Conservation (phyloP, 2,888 invertebrate genomes). For the Eudasyphora cyanicolor region DNA sequence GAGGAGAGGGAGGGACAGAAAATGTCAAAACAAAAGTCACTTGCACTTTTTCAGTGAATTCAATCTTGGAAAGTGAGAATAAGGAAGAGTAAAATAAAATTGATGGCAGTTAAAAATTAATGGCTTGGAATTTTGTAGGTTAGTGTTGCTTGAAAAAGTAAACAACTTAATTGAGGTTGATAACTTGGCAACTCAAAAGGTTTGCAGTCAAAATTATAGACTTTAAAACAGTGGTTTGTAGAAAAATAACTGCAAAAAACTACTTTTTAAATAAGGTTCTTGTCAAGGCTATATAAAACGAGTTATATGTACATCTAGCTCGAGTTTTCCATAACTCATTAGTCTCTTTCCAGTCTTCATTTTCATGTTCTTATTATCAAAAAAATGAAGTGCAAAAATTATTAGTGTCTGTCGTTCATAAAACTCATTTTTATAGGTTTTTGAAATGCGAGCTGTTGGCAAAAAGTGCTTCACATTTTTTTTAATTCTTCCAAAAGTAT, state of each 20-base stretch:
- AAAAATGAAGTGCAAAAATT: constrained; percentile 65
- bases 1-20: constrained; percentile 41
- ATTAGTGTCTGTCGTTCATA: constrained; percentile 56
- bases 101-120: constrained; percentile 60
- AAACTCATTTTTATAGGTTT: constrained; percentile 61
- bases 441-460: constrained; percentile 42
- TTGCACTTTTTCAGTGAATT: constrained; percentile 8
- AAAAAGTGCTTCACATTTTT: background rate
- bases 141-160: background rate
- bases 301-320: too few species aligned
- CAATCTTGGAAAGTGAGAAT: constrained; percentile 7
- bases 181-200: background rate
- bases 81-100: constrained; percentile 52
- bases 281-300: too few species aligned
- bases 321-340: too few species aligned
- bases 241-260: too few species aligned
- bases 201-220: background rate
- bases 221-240: too few species aligned
- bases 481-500: constrained; percentile 37
- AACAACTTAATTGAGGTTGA: background rate
- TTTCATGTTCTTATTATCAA: constrained; percentile 33
- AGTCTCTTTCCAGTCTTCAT: constrained; percentile 5
- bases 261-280: constrained; percentile 27
- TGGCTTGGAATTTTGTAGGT: constrained; percentile 42
- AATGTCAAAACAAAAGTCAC: constrained; percentile 58